Evolutionary conservation across 2,797 vertebrate species (phyloP), one percentile per base, ranked within the genome.

Genomic region (Gadopsis bispinosus): DNA sequence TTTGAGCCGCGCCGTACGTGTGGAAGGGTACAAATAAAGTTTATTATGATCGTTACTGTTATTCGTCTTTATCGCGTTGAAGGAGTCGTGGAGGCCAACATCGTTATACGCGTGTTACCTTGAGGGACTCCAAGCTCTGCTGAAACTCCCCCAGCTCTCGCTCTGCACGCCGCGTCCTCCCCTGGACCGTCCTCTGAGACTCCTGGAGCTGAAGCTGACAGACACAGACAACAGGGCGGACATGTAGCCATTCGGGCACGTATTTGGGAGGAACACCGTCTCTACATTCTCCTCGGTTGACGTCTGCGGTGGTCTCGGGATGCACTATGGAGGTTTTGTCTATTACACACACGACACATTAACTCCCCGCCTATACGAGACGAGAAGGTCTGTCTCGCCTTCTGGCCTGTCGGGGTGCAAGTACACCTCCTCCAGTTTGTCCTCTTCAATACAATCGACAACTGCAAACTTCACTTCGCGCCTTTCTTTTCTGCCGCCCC

Each of bases 71-170:
- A 53, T 53, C n/a, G 26, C 22, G 50, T 11, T 51, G 11, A 12
- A 22, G 10, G 5, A 22, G 48, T 4, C 22, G 48, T 8, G 3
- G 20, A 51, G 48, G 22, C 20, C 9, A n/a, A n/a, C 20, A 22
- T 54, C 51, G 5, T 29, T 26, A 7, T 29, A 56, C 22, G 56
- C 67, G 65, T 41, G 4, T 75, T 58, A 93, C 93, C 89, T 94
- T 94, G 19, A 93, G 79, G 14, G 91, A 89, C 81, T 92, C 88
- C 43, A 94, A 22, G 55, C 75, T 91, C 59, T 91, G 93, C 0
- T 90, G 89, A 63, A 92, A 91, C 81, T 94, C 91, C 73, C 89
- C 92, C 77, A 92, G 43, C 43, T 92, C 90, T 45, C 87, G 77
- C 79, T 93, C 91, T 37, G 83, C 74, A 0, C 14, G 79, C 35